These are phyloP conservation scores for Emydoidea blandingii DNA, from an alignment of 2,797 vertebrate genomes.

Conservation along the genomic window DNA sequence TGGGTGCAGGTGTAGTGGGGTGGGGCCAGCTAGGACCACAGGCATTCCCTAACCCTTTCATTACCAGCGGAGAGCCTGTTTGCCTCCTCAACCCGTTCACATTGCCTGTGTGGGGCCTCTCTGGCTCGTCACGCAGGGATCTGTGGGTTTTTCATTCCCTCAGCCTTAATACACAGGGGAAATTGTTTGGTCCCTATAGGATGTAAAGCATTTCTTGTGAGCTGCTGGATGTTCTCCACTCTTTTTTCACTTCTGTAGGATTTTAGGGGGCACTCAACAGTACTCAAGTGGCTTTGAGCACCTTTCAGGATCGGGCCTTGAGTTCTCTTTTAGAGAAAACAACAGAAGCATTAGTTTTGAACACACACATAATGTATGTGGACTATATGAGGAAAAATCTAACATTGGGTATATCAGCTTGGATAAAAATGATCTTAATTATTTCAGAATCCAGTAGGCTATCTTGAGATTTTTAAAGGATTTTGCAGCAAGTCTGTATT, in stretches of 20 bases:
- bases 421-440: neutral
- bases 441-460: neutral
- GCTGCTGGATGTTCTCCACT: neutral
- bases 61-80: neutral
- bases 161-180: neutral
- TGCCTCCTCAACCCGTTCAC: neutral
- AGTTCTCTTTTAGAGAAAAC: neutral
- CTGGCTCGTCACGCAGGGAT: too few relatives aligned
- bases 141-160: neutral
- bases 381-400: neutral
- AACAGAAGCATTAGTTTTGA: neutral
- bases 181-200: neutral
- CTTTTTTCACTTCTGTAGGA: neutral
- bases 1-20: neutral
- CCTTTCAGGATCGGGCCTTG: neutral
- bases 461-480: neutral
- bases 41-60: neutral
- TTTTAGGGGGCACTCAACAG: neutral
- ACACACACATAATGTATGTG: too few relatives aligned
- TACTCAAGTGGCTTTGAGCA: neutral
- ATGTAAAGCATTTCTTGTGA: neutral
- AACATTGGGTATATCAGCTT: neutral
- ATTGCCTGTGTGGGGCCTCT: neutral
- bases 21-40: neutral
- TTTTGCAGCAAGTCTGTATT: neutral